These are phyloP conservation scores for Idaea aversata DNA, from an alignment of 2,888 invertebrate species.

Conservation along the genomic window DNA sequence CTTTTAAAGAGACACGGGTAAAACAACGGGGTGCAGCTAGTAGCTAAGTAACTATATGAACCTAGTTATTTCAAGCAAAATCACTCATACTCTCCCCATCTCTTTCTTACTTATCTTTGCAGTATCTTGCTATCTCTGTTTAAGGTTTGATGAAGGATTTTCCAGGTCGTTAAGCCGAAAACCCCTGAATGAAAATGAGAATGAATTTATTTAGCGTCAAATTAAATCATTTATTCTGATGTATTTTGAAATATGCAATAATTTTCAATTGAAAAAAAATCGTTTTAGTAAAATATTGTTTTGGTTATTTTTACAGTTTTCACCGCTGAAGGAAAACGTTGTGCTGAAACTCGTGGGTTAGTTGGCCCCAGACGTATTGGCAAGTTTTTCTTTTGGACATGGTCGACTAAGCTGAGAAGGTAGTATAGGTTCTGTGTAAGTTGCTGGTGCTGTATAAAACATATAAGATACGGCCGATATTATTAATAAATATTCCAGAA, in stretches of 20 bases:
- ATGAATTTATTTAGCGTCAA: constrained; percentile 62
- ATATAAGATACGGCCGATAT: not conserved
- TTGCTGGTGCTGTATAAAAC: not conserved
- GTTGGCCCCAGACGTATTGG: too few species aligned
- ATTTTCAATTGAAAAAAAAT: not conserved
- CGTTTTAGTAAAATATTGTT: not conserved
- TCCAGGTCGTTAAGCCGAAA: constrained; percentile 51
- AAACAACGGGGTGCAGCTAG: not conserved
- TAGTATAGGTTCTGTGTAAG: too few species aligned
- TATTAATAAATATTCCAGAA: not conserved
- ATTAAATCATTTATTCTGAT: constrained; percentile 60
- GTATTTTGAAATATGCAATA: constrained; percentile 11
- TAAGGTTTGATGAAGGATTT: constrained; percentile 46
- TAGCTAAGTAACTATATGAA: not conserved
- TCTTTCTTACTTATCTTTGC: constrained; percentile 22
- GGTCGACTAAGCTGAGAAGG: too few species aligned
- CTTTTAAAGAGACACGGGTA: not conserved
- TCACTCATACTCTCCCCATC: constrained; percentile 16
- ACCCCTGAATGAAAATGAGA: constrained; percentile 56
- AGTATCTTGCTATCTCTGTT: constrained; percentile 28
- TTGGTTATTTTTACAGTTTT: not conserved
- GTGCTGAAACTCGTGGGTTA: too few species aligned
- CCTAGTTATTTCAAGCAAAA: not conserved
- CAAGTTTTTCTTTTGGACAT: too few species aligned
- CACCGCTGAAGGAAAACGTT: not conserved